Evolutionary conservation across 2,888 invertebrate genomes (phyloP).

Genomic region (Melieria omissa): DNA sequence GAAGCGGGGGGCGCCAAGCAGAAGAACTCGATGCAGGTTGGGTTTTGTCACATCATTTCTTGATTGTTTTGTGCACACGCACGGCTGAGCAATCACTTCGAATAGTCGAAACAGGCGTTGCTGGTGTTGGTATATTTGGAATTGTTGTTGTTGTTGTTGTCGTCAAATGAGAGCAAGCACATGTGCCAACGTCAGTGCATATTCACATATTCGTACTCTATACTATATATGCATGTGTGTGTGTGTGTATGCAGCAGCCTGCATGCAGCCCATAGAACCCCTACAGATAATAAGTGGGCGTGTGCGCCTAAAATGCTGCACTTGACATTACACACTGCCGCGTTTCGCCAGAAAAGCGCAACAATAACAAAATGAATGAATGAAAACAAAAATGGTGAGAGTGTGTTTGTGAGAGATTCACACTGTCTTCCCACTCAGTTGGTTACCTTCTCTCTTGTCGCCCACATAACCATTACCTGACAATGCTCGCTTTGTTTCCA

Average conservation of each 20-base stretch:
- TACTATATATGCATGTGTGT: too few relatives aligned
- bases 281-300: slow-evolving; percentile 26
- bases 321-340: slow-evolving; percentile 36
- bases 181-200: neutral
- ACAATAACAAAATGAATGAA: slow-evolving; percentile 2
- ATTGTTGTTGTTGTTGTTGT: neutral
- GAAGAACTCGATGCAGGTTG: too few relatives aligned
- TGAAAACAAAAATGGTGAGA: neutral
- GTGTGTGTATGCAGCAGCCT: too few relatives aligned
- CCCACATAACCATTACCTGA: neutral
- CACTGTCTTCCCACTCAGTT: slow-evolving; percentile 7
- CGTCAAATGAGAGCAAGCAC: neutral
- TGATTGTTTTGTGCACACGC: slow-evolving; percentile 43
- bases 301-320: slow-evolving; percentile 29
- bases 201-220: too few relatives aligned
- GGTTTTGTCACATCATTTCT: slow-evolving; percentile 30
- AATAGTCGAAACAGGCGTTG: slow-evolving; percentile 31
- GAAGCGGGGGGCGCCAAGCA: too few relatives aligned
- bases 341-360: slow-evolving; percentile 16
- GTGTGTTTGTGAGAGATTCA: neutral
- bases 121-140: slow-evolving; percentile 1
- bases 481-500: slow-evolving; percentile 18
- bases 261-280: too few relatives aligned
- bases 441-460: neutral
- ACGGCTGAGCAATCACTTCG: slow-evolving; percentile 41